These are phyloP conservation scores for Zaprionus lachaisei DNA, from an alignment of 1,140 invertebrate species.

Conservation along the genomic window DNA sequence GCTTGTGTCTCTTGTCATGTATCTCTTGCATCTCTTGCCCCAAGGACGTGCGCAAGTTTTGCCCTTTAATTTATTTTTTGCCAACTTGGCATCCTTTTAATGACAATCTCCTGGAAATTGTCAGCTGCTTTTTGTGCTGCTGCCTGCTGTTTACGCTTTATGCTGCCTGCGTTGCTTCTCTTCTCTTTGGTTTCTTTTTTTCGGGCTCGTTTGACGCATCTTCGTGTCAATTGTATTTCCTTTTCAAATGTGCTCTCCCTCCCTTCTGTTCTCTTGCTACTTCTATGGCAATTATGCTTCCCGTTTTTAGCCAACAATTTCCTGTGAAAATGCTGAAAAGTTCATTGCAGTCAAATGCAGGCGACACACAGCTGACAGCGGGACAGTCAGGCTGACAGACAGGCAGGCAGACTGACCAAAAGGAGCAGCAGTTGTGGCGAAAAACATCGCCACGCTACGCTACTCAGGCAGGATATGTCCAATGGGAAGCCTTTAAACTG, in stretches of 20 bases:
- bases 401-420: constrained; percentile 11
- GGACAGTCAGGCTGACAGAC: constrained; percentile 1
- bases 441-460: not conserved
- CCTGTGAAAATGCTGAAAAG: constrained; percentile 46
- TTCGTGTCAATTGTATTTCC: constrained; percentile 67
- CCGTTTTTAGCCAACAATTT: constrained; percentile 53
- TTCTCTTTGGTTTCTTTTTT: not conserved
- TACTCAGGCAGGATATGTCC: constrained; percentile 18
- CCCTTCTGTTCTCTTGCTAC: not conserved
- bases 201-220: constrained; percentile 16
- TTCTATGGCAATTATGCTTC: constrained; percentile 61
- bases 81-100: constrained; percentile 38
- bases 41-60: not conserved
- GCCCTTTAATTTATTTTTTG: constrained; percentile 39
- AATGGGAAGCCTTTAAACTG: constrained; percentile 57
- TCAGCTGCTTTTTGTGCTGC: constrained; percentile 16
- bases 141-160: not conserved
- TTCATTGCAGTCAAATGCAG: constrained; percentile 62
- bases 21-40: not conserved
- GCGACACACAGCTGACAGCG: constrained; percentile 17
- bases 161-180: constrained; percentile 2
- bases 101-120: constrained; percentile 46
- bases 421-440: constrained; percentile 5
- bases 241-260: constrained; percentile 51
- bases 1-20: not conserved